Evolutionary conservation across 2,888 invertebrate genomes (phyloP), one percentile per base, ranked within the genome.

Genomic region (Microctonus aethiopoides): DNA sequence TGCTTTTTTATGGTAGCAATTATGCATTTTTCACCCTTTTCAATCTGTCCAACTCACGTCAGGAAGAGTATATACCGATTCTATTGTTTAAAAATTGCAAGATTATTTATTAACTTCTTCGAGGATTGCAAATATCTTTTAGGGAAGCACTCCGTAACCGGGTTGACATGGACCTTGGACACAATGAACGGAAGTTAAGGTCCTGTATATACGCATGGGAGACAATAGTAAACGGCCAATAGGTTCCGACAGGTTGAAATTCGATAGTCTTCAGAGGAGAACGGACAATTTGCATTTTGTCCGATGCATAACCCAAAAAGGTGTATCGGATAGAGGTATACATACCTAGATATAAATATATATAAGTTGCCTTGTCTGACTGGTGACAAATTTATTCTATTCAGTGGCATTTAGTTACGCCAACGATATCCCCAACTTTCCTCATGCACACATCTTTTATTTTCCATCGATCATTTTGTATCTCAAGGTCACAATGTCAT

Each of bases 321-420:
- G n/a, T n/a, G n/a, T n/a, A n/a, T n/a, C n/a, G n/a, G n/a, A n/a
- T n/a, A n/a, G n/a, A n/a, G n/a, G n/a, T n/a, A n/a, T n/a, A n/a
- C n/a, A n/a, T n/a, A n/a, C n/a, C n/a, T 61, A 60, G 69, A 46
- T 46, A 4, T 46, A 13, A n/a, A 46, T 46, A 41, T 32, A 26
- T 9, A 34, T 39, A 65, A 70, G 29, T 67, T 73, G 51, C 29
- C 52, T 67, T 70, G 68, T 68, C 68, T 71, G 39, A 16, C n/a
- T 66, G 73, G 72, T 72, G 75, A 74, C 75, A 73, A 54, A 68
- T 59, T 64, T 51, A 46, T 63, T 41, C 71, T 57, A 77, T 80
- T 80, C 68, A 72, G 71, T 76, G 75, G 75, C 76, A 67, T 79
- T 81, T 81, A 74, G 79, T 80, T 80, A 80, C 78, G 79, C 78